Base-by-base conservation (phyloP, 2,888 invertebrate genomes). In the Hedya salicella region DNA sequence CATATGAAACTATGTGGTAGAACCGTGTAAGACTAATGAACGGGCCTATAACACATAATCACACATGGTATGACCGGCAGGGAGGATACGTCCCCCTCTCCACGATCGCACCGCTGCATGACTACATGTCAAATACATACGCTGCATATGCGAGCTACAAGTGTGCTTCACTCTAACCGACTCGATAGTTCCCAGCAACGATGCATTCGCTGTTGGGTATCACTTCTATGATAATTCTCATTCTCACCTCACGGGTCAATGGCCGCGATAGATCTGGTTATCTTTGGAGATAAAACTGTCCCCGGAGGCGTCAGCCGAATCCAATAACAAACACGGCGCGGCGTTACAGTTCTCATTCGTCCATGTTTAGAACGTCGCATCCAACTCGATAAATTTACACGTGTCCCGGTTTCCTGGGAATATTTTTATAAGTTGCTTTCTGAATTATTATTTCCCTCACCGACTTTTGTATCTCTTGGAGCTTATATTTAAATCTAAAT, bases 251-350 rank as follows among this genome's bases (percentile, higher is more conserved):
- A 59, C 39, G 80, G 83, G 80, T 86, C 80, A 77, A 72, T 73
- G 79, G 78, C 81, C 81, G 75, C 62, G 50, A 69, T 54, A 73
- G 77, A 75, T 77, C 75, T 81, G 79, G 81, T 83, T 85, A 80
- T 78, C 78, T 70, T 68, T 67, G 65, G 78, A 83, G 81, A 87
- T 88, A 88, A 85, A 85, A 80, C 75, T 83, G 82, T 83, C 78
- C 73, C 62, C 63, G 53, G 66, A 71, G 69, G 73, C 77, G 79
- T 79, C 80, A 79, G 72, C 74, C 71, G 71, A 77, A 79, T 81
- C 80, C 78, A 74, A 79, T 75, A 74, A 74, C 84, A 85, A 86
- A 87, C 80, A 82, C 72, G 73, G 69, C 73, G 74, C 72, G 73
- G 69, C 73, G 74, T 74, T 75, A 75, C 75, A 77, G 76, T 78